Evolutionary conservation across 2,888 invertebrate genomes (phyloP).

Genomic region (Mythimna loreyi): DNA sequence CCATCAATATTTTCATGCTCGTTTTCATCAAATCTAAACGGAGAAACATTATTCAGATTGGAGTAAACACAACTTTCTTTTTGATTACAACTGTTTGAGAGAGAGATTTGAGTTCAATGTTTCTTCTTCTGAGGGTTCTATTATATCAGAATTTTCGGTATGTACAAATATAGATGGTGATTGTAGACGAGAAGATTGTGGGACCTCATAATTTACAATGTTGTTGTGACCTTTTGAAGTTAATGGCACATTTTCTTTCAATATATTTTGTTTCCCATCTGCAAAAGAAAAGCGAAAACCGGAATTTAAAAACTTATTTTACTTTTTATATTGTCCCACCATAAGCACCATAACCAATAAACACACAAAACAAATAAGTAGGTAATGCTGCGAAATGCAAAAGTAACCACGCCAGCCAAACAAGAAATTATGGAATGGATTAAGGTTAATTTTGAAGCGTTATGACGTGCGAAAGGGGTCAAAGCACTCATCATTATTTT

Average conservation of each 20-base stretch:
- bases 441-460: too few species aligned
- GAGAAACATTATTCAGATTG: slow-evolving; percentile 31
- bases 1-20: slow-evolving; percentile 27
- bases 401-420: too few species aligned
- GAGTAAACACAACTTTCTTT: slow-evolving; percentile 23
- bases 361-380: too few species aligned
- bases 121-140: slow-evolving; percentile 31
- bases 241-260: slow-evolving; percentile 27
- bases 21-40: slow-evolving; percentile 27
- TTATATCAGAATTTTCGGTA: slow-evolving; percentile 29
- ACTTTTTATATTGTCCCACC: too few species aligned
- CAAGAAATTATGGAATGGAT: too few species aligned
- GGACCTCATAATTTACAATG: slow-evolving; percentile 28
- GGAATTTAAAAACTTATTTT: too few species aligned
- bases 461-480: too few species aligned
- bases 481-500: too few species aligned
- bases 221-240: slow-evolving; percentile 29
- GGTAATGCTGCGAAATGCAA: too few species aligned
- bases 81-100: slow-evolving; percentile 9
- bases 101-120: slow-evolving; percentile 22
- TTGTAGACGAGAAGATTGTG: slow-evolving; percentile 26
- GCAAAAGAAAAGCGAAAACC: too few species aligned
- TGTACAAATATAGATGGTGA: slow-evolving; percentile 30
- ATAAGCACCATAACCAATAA: too few species aligned
- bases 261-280: background rate